These are phyloP conservation scores for Leptestheria dahalacensis DNA, from an alignment of 1,140 invertebrate genomes.

Conservation along the genomic window DNA sequence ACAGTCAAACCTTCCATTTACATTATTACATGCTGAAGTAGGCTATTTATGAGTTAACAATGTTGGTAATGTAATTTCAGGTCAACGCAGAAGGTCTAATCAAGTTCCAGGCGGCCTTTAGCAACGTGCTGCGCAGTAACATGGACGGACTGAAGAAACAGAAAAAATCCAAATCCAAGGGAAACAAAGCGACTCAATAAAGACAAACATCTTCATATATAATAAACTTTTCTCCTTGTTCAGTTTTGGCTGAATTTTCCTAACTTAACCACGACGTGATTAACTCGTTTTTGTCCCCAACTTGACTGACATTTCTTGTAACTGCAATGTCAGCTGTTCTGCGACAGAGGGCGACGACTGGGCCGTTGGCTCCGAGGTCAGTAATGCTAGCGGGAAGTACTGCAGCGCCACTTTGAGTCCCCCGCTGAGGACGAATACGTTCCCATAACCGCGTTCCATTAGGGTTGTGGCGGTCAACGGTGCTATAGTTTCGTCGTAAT, in stretches of 20 bases:
- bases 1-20: no score
- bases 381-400: constrained; percentile 15
- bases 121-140: background rate
- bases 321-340: no score
- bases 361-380: no score
- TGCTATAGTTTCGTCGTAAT: constrained; percentile 33
- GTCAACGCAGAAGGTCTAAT: background rate
- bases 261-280: no score
- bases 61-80: background rate
- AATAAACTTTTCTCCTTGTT: no score
- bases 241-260: no score
- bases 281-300: no score
- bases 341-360: no score
- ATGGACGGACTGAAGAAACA: constrained; percentile 15
- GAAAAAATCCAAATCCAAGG: constrained; percentile 13
- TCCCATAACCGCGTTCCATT: constrained; percentile 37
- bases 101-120: constrained; percentile 8
- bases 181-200: constrained; percentile 13
- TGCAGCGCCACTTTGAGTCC: constrained; percentile 24
- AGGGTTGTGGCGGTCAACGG: constrained; percentile 30
- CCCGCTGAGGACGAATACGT: constrained; percentile 37
- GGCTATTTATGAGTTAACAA: no score
- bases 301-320: background rate
- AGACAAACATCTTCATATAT: background rate
- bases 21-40: no score